Base-by-base conservation (phyloP, 2,888 invertebrate genomes). In the Eilema griseolum region DNA sequence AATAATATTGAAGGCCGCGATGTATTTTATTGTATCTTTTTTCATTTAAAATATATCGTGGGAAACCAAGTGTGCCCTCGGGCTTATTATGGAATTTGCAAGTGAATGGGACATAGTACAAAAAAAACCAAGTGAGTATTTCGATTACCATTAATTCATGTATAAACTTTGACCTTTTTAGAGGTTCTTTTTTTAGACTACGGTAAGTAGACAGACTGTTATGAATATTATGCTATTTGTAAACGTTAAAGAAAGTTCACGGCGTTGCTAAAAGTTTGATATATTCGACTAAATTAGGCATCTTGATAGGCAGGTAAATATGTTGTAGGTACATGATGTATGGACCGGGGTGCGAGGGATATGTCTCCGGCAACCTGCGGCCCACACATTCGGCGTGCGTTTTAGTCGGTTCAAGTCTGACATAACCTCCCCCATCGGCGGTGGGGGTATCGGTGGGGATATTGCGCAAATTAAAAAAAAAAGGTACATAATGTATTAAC, bases 21-120 rank as follows among this genome's bases (percentile, higher is more conserved):
- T 70, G 75, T 61, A 70, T 77, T 76, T 71, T 74, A 72, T 67
- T 78, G 59, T 78, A 66, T 71, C 20, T 77, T 80, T 85, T 85
- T 85, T 82, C 75, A 66, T 76, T 76, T 81, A 82, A 93, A 93
- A 80, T 83, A 83, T 80, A 85, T 84, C 96, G 96, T 96, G 96
- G 95, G 96, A 96, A 96, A 94, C 94, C 91, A 92, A 94, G 95
- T 93, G 93, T 96, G 95, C 95, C 96, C 96, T 94, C 95, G 93
- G 96, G 96, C 96, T 94, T 96, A 95, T 96, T 89, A 87, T 90
- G 90, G 89, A 88, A 88, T 89, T 88, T 79, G 90, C 89, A 86
- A 89, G 90, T 88, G 88, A 90, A 90, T 90, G 87, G 86, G 89
- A 87, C 88, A 86, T 83, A 84, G 72, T 74, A 73, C 68, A 82